Conservation (phyloP, 2,113 vertebrate species). For the Gorsachius goisagi region DNA sequence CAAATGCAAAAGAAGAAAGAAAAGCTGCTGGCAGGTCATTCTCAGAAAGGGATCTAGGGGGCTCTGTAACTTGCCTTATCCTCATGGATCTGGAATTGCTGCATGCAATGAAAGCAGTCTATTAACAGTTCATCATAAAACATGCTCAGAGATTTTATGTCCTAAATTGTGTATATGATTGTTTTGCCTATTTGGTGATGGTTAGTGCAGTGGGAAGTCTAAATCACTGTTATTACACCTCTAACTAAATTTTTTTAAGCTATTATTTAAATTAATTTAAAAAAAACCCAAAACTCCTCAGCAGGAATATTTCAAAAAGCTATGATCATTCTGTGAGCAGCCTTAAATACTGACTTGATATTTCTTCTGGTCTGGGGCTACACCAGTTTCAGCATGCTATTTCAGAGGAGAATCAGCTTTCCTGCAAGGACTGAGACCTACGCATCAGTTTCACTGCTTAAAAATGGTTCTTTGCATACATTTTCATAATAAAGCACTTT, state of each 20-base stretch:
- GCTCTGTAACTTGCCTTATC: neutral
- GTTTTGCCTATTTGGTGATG: neutral
- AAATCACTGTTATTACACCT: neutral
- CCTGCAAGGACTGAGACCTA: neutral
- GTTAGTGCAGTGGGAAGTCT: neutral
- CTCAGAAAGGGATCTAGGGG: neutral
- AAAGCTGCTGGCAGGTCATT: neutral
- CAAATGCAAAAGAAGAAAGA: neutral
- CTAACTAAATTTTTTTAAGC: neutral
- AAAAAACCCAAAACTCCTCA: neutral
- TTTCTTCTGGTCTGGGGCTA: neutral
- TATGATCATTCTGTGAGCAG: neutral
- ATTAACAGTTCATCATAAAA: conserved; percentile 2
- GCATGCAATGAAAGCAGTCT: neutral
- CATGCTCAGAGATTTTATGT: neutral
- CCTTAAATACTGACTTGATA: neutral
- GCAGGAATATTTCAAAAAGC: neutral
- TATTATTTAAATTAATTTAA: neutral
- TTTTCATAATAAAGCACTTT: conserved; percentile 52
- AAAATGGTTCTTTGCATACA: conserved; percentile 17
- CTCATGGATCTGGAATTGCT: neutral
- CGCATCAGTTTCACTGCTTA: neutral
- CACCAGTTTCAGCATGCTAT: neutral
- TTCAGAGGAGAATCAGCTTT: neutral
- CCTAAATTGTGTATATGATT: neutral